Percentiles rank a stretch among this genome's conserved stretches.
phyloP scores from a whole-genome alignment of 2,113 vertebrate species.

The Datnioides undecimradiatus region DNA sequence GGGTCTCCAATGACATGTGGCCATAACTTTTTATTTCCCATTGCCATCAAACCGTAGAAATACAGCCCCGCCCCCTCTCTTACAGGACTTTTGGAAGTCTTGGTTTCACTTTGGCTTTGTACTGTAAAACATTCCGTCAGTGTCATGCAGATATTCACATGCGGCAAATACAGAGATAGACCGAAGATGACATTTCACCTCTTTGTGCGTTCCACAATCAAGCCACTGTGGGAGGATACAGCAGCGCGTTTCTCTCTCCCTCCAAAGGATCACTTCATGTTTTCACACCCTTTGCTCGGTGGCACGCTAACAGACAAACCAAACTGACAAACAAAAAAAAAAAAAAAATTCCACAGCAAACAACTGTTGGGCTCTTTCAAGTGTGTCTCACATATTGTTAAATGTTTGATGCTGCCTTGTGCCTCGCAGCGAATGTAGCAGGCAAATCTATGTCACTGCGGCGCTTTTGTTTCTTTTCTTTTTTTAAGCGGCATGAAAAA shows the following conservation, averaged over 20 bases:
- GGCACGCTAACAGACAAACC: slow-evolving; percentile 59
- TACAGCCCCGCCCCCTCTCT: background rate
- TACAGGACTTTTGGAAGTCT: background rate
- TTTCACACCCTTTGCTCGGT: slow-evolving; percentile 41
- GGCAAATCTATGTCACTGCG: slow-evolving; percentile 53
- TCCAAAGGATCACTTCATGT: slow-evolving; percentile 30
- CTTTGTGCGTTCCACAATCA: slow-evolving; percentile 56
- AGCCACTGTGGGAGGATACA: slow-evolving; percentile 57
- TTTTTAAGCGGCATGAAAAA: slow-evolving; percentile 47
- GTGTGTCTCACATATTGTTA: slow-evolving; percentile 55
- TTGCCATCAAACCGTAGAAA: background rate
- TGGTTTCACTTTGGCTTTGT: background rate
- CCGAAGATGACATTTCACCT: slow-evolving; percentile 34
- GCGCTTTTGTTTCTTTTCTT: slow-evolving; percentile 43
- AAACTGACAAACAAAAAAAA: slow-evolving; percentile 53
- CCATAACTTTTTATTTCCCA: background rate
- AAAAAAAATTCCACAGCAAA: slow-evolving; percentile 51
- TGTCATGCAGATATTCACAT: slow-evolving; percentile 43
- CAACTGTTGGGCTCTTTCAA: slow-evolving; percentile 52
- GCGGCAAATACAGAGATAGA: slow-evolving; percentile 22
- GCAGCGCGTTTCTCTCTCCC: slow-evolving; percentile 28
- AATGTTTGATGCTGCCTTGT: slow-evolving; percentile 69
- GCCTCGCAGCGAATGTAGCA: slow-evolving; percentile 61
- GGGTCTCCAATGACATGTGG: background rate
- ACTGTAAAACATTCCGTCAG: slow-evolving; percentile 27